Percentiles rank a stretch among this genome's conserved stretches.
Evolutionary conservation across 2,888 invertebrate genomes (phyloP).

Genomic region (Geophilus truncorum): DNA sequence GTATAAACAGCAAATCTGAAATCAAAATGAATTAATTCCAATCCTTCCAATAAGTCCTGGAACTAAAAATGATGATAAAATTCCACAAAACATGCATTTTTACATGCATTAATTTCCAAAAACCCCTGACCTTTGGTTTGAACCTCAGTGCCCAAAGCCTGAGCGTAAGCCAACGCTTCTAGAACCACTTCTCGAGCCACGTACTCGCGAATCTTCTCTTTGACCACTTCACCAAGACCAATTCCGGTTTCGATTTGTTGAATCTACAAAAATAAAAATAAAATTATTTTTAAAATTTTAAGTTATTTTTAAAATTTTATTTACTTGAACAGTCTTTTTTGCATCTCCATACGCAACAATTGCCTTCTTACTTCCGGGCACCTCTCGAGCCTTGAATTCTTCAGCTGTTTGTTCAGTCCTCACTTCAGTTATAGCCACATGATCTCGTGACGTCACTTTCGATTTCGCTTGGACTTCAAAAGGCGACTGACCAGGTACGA

Average conservation of each 20-base stretch:
- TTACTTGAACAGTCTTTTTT: constrained; percentile 18
- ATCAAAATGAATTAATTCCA: neutral
- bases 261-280: neutral
- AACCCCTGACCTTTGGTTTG: constrained; percentile 30
- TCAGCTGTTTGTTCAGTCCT: constrained; percentile 49
- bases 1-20: neutral
- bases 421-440: constrained; percentile 34
- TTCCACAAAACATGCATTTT: neutral
- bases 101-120: neutral
- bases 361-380: constrained; percentile 29
- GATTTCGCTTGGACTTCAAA: constrained; percentile 23
- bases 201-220: neutral
- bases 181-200: constrained; percentile 27
- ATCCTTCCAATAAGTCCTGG: neutral
- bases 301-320: neutral
- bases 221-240: constrained; percentile 19
- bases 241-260: constrained; percentile 6
- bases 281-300: neutral
- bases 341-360: neutral
- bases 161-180: constrained; percentile 30
- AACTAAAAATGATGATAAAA: neutral
- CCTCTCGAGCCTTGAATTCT: constrained; percentile 50
- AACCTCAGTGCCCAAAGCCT: constrained; percentile 31
- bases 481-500: constrained; percentile 36
- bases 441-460: constrained; percentile 4